These are phyloP conservation scores for Mesoclemmys tuberculata DNA, from an alignment of 2,113 vertebrate species.

Conservation along the genomic window DNA sequence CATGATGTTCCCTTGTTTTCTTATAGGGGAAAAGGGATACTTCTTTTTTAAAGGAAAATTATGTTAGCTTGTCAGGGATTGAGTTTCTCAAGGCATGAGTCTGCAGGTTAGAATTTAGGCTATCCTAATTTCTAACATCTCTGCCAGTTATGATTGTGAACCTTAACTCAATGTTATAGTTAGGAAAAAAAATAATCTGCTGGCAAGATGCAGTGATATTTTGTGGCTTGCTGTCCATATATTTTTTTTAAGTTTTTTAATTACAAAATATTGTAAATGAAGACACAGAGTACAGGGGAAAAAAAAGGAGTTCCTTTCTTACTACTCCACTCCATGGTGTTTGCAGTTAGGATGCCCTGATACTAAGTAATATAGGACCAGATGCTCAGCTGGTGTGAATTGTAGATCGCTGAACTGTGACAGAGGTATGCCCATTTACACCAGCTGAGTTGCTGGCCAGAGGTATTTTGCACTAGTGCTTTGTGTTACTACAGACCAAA, in stretches of 20 bases:
- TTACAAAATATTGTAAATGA: neutral
- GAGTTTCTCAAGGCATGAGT: neutral
- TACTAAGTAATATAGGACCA: neutral
- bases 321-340: neutral
- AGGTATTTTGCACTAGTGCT: neutral
- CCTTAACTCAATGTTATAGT: neutral
- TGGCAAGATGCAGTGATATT: neutral
- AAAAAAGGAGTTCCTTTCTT: neutral
- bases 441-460: neutral
- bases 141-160: neutral
- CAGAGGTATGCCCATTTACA: neutral
- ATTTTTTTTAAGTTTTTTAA: neutral
- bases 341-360: neutral
- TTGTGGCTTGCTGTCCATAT: rapidly evolving
- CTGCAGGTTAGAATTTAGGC: rapidly evolving
- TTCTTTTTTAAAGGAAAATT: neutral
- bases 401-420: neutral
- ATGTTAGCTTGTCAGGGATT: neutral
- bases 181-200: neutral
- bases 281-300: rapidly evolving
- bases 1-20: neutral
- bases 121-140: neutral
- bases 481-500: neutral
- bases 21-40: neutral
- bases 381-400: neutral